Percentiles rank a stretch among this genome's conserved stretches.
phyloP scores from a whole-genome alignment of 2,888 invertebrate genomes.

The Adelognathus sp. region DNA sequence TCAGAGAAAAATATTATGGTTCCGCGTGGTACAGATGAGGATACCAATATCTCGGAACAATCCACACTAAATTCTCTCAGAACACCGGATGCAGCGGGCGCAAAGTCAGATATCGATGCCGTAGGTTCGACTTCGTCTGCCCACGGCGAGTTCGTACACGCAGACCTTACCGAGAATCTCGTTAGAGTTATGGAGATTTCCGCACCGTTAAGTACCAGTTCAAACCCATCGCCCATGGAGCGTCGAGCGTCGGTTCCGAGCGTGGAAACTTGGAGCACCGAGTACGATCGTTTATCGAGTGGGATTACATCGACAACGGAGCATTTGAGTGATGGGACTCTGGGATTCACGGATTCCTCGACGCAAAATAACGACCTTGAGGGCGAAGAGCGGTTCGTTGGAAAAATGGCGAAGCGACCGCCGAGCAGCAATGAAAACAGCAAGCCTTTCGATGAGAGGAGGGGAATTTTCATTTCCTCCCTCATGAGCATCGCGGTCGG shows the following conservation, averaged over 20 bases:
- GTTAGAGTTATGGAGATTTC: neutral
- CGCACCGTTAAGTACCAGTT: slow-evolving; percentile 3
- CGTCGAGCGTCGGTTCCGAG: neutral
- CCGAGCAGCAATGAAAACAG: slow-evolving; percentile 1
- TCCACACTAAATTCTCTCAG: neutral
- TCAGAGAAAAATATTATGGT: neutral
- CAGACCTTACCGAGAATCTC: neutral
- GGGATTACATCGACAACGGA: neutral
- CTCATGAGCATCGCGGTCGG: neutral
- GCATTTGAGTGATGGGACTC: neutral
- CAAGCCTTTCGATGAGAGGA: neutral
- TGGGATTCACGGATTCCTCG: slow-evolving; percentile 5
- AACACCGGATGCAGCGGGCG: neutral
- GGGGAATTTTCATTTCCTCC: neutral
- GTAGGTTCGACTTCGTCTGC: neutral
- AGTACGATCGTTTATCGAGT: neutral
- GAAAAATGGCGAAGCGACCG: neutral
- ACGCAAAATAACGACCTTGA: neutral
- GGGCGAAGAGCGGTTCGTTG: neutral
- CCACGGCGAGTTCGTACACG: neutral
- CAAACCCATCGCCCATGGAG: neutral
- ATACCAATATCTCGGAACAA: neutral
- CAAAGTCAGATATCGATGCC: neutral
- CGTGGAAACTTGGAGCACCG: neutral
- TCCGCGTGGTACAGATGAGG: neutral